phyloP scores from a whole-genome alignment of 1,140 invertebrate genomes.

The Drosophila grimshawi region DNA sequence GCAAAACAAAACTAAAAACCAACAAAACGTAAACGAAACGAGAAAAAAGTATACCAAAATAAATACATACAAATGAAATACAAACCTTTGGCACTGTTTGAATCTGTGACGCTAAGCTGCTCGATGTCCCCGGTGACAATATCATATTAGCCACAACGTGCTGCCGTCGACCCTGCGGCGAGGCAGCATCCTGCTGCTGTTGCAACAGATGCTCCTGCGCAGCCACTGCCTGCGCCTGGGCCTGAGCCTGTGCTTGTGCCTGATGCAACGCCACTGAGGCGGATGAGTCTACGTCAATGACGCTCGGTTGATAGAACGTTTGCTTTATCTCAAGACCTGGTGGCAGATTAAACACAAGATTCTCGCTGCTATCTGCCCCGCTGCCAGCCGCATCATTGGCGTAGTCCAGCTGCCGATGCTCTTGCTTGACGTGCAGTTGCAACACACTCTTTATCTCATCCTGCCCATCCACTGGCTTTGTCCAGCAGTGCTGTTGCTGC shows the following conservation, averaged over 20 bases:
- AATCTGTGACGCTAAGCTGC: constrained; percentile 83
- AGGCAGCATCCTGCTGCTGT: constrained; percentile 33
- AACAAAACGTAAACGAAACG: constrained; percentile 45
- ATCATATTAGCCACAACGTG: constrained; percentile 83
- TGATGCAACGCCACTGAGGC: constrained; percentile 52
- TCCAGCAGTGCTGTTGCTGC: constrained; percentile 71
- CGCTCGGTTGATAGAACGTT: constrained; percentile 68
- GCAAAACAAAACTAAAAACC: constrained; percentile 35
- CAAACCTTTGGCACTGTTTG: constrained; percentile 84
- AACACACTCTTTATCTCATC: constrained; percentile 81
- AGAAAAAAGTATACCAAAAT: constrained; percentile 57
- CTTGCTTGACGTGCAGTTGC: constrained; percentile 79
- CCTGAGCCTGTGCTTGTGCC: constrained; percentile 51
- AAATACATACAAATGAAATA: constrained; percentile 78
- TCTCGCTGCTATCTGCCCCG: constrained; percentile 59
- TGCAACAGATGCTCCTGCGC: constrained; percentile 30
- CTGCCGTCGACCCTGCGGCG: constrained; percentile 62
- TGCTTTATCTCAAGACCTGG: constrained; percentile 81
- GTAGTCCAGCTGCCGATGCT: constrained; percentile 75
- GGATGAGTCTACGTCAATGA: constrained; percentile 25
- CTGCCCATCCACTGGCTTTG: constrained; percentile 71
- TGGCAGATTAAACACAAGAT: constrained; percentile 79
- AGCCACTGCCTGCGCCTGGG: constrained; percentile 34
- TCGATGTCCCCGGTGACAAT: constrained; percentile 68
- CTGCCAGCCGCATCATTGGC: constrained; percentile 52